Conservation (phyloP, 1,140 invertebrate genomes). For the Calliopsis andreniformis region DNA sequence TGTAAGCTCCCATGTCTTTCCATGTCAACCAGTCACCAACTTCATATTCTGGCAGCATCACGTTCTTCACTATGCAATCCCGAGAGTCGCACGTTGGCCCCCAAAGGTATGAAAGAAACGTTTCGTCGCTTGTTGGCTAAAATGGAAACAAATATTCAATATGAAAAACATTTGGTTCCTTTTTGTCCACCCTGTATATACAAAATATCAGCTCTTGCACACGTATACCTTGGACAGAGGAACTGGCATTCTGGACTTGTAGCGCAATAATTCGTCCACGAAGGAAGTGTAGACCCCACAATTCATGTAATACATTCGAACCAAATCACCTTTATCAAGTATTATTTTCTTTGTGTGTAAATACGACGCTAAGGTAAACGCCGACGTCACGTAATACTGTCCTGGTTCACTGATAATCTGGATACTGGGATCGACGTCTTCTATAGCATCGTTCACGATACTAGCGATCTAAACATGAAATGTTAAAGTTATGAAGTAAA, state of each 20-base stretch:
- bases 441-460: constrained; percentile 83
- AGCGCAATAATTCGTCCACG: constrained; percentile 72
- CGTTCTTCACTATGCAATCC: constrained; percentile 83
- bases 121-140: constrained; percentile 58
- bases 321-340: constrained; percentile 58
- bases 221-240: constrained; percentile 75
- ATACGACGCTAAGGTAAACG: constrained; percentile 85
- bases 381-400: constrained; percentile 86
- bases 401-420: constrained; percentile 88
- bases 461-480: constrained; percentile 77
- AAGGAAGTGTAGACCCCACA: constrained; percentile 89
- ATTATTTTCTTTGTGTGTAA: constrained; percentile 84
- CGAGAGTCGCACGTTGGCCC: constrained; percentile 86
- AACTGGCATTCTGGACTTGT: constrained; percentile 62
- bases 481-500: no score
- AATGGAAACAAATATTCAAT: not conserved
- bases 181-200: no score
- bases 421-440: constrained; percentile 84
- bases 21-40: constrained; percentile 84
- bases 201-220: not conserved
- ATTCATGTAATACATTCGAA: constrained; percentile 86
- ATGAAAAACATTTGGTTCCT: no score
- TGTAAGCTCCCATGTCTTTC: constrained; percentile 85
- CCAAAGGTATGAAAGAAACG: constrained; percentile 81
- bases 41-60: constrained; percentile 80